Conservation (phyloP, 2,113 vertebrate species). For the Tenrec ecaudatus region DNA sequence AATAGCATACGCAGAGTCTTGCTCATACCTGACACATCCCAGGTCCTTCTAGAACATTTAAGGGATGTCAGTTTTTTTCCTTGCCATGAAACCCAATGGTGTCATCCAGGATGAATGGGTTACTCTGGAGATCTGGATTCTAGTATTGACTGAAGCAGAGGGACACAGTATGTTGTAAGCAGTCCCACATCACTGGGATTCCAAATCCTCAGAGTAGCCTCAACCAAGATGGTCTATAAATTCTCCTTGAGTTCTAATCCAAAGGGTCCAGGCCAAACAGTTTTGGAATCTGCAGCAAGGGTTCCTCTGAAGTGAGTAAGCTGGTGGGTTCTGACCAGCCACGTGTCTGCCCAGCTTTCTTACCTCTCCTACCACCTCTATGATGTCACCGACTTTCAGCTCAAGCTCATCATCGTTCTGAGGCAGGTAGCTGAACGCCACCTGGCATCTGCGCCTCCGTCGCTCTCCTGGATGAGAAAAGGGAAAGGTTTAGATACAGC, state of each 20-base stretch:
- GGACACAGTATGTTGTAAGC: slow-evolving; percentile 8
- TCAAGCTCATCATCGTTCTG: slow-evolving; percentile 98
- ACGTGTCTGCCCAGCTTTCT: slow-evolving; percentile 53
- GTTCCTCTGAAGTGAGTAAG: not conserved
- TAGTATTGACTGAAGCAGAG: slow-evolving; percentile 36
- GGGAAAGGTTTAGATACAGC: slow-evolving; percentile 61
- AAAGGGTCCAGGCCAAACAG: not conserved
- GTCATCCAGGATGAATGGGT: not conserved
- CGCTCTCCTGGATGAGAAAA: slow-evolving; percentile 89
- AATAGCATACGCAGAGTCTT: not conserved
- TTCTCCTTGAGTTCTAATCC: not conserved
- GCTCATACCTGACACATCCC: not conserved
- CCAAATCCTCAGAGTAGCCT: not conserved
- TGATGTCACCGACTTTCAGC: slow-evolving; percentile 97
- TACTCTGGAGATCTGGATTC: not conserved
- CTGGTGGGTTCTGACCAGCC: not conserved
- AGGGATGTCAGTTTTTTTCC: slow-evolving; percentile 6
- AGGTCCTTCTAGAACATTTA: slow-evolving; percentile 53
- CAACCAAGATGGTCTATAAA: not conserved
- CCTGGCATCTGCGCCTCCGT: slow-evolving; percentile 96
- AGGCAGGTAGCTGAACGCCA: slow-evolving; percentile 97
- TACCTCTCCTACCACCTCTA: slow-evolving; percentile 96
- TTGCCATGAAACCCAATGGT: not conserved
- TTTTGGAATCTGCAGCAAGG: not conserved
- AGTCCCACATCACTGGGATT: not conserved